phyloP scores from a whole-genome alignment of 1,140 invertebrate species.

The Lethrus apterus region DNA sequence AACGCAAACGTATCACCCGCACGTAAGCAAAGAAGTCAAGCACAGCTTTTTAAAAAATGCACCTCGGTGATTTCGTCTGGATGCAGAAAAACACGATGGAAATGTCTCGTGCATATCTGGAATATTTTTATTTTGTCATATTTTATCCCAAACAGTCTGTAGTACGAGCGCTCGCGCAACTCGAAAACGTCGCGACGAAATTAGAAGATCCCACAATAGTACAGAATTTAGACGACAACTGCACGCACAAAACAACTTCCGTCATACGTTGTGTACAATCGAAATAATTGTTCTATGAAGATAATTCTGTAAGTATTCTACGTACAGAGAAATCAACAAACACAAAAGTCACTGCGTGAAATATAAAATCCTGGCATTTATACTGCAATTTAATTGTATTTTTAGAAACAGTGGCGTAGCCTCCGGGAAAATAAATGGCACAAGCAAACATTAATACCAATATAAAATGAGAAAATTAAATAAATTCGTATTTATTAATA shows the following conservation, averaged over 20 bases:
- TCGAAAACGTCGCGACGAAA: constrained; percentile 9
- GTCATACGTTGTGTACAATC: too few species aligned
- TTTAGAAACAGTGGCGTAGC: too few species aligned
- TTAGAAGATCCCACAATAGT: constrained; percentile 17
- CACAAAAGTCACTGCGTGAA: too few species aligned
- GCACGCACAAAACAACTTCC: background rate
- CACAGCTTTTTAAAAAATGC: background rate
- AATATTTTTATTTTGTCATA: constrained; percentile 19
- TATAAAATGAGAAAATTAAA: too few species aligned
- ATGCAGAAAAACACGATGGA: constrained; percentile 1
- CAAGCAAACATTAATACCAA: too few species aligned
- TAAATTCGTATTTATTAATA: too few species aligned
- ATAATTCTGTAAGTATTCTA: too few species aligned
- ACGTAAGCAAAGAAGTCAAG: background rate
- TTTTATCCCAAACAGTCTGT: constrained; percentile 12
- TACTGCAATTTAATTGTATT: background rate
- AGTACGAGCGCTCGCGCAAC: constrained; percentile 12
- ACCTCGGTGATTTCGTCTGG: background rate
- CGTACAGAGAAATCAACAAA: too few species aligned
- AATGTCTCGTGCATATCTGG: constrained; percentile 9
- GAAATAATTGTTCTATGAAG: too few species aligned
- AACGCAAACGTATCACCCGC: background rate
- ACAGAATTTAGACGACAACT: constrained; percentile 8
- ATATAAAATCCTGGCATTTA: too few species aligned
- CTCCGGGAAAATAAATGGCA: too few species aligned